A percentile compares a stretch with the other conserved stretches of the same genome.
These are phyloP conservation scores for Clitarchus hookeri DNA, from an alignment of 2,888 invertebrate species.

Conservation along the genomic window DNA sequence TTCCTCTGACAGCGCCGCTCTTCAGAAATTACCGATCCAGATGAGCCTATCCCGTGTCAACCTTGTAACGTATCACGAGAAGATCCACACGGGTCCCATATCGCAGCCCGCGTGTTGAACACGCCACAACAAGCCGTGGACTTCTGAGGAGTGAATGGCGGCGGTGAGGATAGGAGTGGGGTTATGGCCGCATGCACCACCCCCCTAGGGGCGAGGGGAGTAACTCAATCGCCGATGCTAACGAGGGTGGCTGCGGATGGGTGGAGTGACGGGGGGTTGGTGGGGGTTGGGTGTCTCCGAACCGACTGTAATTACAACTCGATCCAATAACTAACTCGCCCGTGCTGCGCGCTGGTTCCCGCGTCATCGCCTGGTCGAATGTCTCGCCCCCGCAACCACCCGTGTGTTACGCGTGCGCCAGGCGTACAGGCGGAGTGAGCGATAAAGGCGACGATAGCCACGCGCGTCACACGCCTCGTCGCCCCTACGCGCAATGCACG, in stretches of 20 bases:
- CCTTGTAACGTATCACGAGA: too few species aligned
- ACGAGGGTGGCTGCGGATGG: background rate
- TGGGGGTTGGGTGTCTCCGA: background rate
- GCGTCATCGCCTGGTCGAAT: background rate
- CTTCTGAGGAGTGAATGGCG: background rate
- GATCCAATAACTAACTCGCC: constrained; percentile 5
- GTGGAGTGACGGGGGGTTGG: background rate
- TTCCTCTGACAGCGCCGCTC: too few species aligned
- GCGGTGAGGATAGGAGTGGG: background rate
- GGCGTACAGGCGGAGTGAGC: too few species aligned
- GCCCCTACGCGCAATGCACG: too few species aligned
- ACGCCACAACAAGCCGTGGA: background rate
- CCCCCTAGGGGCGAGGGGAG: background rate
- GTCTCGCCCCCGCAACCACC: background rate
- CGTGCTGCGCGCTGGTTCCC: background rate
- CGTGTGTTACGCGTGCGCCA: too few species aligned
- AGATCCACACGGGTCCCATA: too few species aligned
- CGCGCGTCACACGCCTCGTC: too few species aligned
- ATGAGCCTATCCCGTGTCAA: too few species aligned
- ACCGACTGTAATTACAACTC: background rate
- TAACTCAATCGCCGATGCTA: constrained; percentile 16
- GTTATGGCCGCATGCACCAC: background rate
- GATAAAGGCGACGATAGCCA: too few species aligned
- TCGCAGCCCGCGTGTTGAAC: background rate
- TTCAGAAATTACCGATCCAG: too few species aligned